Evolutionary conservation across 1,140 invertebrate species (phyloP).

Genomic region (Yoshiicerus persimilis): DNA sequence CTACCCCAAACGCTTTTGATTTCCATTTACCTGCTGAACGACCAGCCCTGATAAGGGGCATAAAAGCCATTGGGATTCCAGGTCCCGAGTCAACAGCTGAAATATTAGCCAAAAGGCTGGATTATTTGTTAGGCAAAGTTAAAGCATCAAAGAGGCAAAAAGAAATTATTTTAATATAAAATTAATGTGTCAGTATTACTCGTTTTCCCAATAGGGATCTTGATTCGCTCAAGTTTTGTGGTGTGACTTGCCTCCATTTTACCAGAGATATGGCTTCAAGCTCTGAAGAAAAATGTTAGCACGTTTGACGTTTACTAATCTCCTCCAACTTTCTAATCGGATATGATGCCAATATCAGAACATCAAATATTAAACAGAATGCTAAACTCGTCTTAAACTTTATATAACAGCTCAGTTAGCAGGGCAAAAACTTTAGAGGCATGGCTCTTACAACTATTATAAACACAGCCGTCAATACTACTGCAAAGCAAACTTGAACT

Average conservation of each 20-base stretch:
- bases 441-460: no score
- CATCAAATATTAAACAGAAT: no score
- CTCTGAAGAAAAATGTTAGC: no score
- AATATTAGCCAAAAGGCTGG: background rate
- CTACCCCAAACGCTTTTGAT: background rate
- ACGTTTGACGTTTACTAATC: no score
- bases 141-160: background rate
- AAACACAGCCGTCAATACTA: no score
- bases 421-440: no score
- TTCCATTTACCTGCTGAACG: conserved; percentile 3
- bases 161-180: background rate
- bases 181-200: background rate
- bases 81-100: conserved; percentile 10
- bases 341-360: no score
- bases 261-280: background rate
- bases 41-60: background rate
- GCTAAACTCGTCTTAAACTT: no score
- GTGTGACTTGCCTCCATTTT: background rate
- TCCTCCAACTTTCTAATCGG: no score
- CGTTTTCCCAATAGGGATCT: background rate
- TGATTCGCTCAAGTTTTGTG: background rate
- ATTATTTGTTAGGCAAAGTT: background rate
- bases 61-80: background rate
- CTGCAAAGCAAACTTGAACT: no score
- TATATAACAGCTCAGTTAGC: no score